Percentiles rank a stretch among this genome's conserved stretches.
phyloP scores from a whole-genome alignment of 2,888 invertebrate species.

The Ormia ochracea region DNA sequence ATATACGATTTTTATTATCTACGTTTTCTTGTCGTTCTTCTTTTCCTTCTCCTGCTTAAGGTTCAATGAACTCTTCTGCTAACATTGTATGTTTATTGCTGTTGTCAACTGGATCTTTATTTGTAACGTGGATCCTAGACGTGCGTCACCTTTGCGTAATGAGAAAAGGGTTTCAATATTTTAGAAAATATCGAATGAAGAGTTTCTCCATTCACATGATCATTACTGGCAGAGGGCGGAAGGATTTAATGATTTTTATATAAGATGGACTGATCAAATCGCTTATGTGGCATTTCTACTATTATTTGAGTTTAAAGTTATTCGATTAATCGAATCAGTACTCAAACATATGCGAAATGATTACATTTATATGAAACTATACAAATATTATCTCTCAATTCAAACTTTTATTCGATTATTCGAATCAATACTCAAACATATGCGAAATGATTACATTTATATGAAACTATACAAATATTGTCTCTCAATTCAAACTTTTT shows the following conservation, averaged over 20 bases:
- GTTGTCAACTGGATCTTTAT: constrained; percentile 3
- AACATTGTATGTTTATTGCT: background rate
- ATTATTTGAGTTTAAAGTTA: too few relatives aligned
- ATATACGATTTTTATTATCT: constrained; percentile 5
- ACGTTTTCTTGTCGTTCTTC: background rate
- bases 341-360: too few relatives aligned
- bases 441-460: too few relatives aligned
- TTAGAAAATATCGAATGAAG: background rate
- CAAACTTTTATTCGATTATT: too few relatives aligned
- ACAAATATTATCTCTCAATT: too few relatives aligned
- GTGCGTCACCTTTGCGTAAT: background rate
- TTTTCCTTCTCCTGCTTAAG: constrained; percentile 2
- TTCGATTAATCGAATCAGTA: too few relatives aligned
- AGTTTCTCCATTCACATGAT: background rate
- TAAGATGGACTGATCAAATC: background rate
- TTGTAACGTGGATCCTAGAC: constrained; percentile 25
- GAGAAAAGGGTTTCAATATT: constrained; percentile 21
- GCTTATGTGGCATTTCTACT: background rate
- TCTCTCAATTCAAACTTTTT: too few relatives aligned
- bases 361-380: too few relatives aligned
- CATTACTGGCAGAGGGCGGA: background rate
- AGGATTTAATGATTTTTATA: background rate
- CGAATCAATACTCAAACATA: too few relatives aligned
- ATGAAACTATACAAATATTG: too few relatives aligned
- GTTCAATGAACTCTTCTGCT: constrained; percentile 47